Evolutionary conservation across 2,888 invertebrate genomes (phyloP), one percentile per base, ranked within the genome.

Genomic region (Atrina japonica): DNA sequence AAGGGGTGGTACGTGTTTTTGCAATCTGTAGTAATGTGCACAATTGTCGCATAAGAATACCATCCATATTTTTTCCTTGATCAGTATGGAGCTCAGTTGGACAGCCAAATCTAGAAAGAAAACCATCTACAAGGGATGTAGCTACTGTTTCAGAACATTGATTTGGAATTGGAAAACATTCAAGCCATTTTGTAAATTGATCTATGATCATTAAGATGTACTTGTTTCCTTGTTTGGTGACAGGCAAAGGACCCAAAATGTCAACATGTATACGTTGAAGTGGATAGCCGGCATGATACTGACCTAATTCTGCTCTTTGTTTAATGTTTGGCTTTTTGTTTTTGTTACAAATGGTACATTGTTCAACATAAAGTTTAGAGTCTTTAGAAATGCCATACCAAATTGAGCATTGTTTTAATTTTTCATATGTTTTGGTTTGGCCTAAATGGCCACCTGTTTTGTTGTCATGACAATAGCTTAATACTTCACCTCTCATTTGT

Each of bases 141-240:
- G 55, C 52, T 1, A 66, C 25, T 9, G 40, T 49, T 23, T 64
- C 68, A n/a, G 68, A 27, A n/a, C 3, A 45, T 25, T 69, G 66
- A 61, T 50, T 53, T 29, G 66, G 49, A n/a, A 61, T 1, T 23
- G 73, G 55, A 47, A 47, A 45, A 58, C 66, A 61, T 40, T 69
- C 66, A 16, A 73, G 21, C 66, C 61, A 73, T 45, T 66, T 69
- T 3, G 66, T 66, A 14, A 69, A 69, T 27, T 73, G 66, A 49
- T 73, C 73, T n/a, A 69, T 59, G 14, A 61, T 55, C 53, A 66
- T 61, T 1, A 66, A 27, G 21, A 66, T 61, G 27, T 73, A 69
- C 45, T 66, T 67, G 21, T 73, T 73, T 3, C 66, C 69, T 14
- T 14, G 6, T 21, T 21, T 49, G 1, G 60, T 70, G 16, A 47